Percentiles rank a stretch among this genome's conserved stretches.
Conservation (phyloP, 2,113 vertebrate genomes). For the Ctenomys sociabilis region DNA sequence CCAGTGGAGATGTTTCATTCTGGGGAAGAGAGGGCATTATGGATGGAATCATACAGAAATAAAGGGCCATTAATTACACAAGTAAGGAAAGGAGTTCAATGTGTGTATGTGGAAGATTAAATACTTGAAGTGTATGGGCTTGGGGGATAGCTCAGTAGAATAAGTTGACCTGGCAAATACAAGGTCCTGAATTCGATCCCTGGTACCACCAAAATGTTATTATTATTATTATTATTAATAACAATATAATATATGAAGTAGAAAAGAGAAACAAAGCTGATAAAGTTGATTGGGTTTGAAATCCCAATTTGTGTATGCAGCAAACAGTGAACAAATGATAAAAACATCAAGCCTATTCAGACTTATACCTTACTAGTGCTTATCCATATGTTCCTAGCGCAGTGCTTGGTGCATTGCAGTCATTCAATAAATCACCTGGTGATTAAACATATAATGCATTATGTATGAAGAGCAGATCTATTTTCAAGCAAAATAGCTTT, state of each 20-base stretch:
- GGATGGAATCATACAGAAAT: background rate
- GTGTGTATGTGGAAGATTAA: background rate
- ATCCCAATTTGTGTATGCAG: background rate
- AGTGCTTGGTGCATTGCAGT: background rate
- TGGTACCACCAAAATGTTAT: no score
- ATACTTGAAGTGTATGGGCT: no score
- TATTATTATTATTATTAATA: no score
- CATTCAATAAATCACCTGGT: background rate
- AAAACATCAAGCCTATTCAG: background rate
- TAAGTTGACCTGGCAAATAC: no score
- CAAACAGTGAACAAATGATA: background rate
- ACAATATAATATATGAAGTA: background rate
- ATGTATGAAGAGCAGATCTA: background rate
- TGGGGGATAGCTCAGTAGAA: no score
- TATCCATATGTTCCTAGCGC: background rate
- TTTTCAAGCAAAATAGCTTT: slow-evolving; percentile 2
- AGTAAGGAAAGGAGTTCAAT: background rate
- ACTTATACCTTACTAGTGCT: background rate
- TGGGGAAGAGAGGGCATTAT: background rate
- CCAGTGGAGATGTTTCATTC: background rate
- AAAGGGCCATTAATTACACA: background rate
- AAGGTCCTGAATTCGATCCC: no score
- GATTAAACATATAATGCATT: background rate
- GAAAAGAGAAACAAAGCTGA: background rate
- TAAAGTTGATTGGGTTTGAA: background rate